Evolutionary conservation across 1,140 invertebrate genomes (phyloP).

Genomic region (Drosophila ambigua): DNA sequence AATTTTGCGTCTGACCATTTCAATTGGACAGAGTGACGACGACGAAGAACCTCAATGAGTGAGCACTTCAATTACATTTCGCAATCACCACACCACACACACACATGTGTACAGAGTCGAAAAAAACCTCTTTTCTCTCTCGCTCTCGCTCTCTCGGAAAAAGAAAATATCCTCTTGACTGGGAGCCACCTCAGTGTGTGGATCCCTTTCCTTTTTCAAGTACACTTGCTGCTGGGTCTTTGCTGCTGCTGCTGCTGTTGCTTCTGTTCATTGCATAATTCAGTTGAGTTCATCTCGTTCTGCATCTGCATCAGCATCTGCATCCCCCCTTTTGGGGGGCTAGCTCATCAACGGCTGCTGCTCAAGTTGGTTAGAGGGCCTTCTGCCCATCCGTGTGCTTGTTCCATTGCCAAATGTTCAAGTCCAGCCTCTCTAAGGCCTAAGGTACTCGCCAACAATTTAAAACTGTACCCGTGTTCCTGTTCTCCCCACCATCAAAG

Average conservation of each 20-base stretch:
- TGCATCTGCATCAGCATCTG: neutral
- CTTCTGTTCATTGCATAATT: slow-evolving; percentile 53
- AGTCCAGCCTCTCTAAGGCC: slow-evolving; percentile 9
- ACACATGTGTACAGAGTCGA: slow-evolving; percentile 1
- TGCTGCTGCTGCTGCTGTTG: slow-evolving; percentile 13
- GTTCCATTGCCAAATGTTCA: slow-evolving; percentile 47
- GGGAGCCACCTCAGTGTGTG: slow-evolving; percentile 3
- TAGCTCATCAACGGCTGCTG: slow-evolving; percentile 38
- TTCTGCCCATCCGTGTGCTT: neutral
- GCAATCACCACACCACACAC: slow-evolving; percentile 33
- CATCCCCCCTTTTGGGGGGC: slow-evolving; percentile 5
- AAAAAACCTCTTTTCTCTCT: slow-evolving; percentile 18
- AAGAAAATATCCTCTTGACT: slow-evolving; percentile 43
- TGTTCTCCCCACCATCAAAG: slow-evolving; percentile 1
- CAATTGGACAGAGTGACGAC: slow-evolving; percentile 38
- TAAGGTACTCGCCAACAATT: neutral
- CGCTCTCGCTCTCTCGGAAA: slow-evolving; percentile 1
- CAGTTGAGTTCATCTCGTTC: slow-evolving; percentile 39
- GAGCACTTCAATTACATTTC: slow-evolving; percentile 55
- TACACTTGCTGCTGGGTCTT: slow-evolving; percentile 9
- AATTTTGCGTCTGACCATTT: slow-evolving; percentile 17
- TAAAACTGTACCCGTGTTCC: neutral
- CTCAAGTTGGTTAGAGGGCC: slow-evolving; percentile 16
- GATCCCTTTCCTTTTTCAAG: slow-evolving; percentile 12
- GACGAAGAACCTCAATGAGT: slow-evolving; percentile 9